phyloP scores from a whole-genome alignment of 2,888 invertebrate species.

The Pollenia amentaria region DNA sequence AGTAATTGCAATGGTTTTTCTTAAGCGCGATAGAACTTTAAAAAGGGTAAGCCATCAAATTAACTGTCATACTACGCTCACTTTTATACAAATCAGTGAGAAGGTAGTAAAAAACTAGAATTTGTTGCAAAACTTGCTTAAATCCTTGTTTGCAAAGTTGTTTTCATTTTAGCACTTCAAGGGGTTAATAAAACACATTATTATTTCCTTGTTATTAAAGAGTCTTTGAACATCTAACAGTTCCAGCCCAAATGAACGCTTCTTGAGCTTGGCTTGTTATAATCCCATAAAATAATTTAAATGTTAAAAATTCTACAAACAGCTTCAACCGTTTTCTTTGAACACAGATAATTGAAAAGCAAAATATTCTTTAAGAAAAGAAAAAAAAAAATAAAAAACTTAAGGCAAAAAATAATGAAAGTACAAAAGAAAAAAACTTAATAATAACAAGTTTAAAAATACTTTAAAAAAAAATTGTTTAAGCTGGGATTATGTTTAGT shows the following conservation, averaged over 20 bases:
- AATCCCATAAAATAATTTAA: slow-evolving; percentile 50
- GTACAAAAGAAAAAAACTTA: neutral
- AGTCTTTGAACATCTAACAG: slow-evolving; percentile 21
- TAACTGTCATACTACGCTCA: too few species aligned
- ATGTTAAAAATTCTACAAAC: slow-evolving; percentile 9
- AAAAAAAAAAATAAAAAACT: slow-evolving; percentile 9
- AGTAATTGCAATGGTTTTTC: too few species aligned
- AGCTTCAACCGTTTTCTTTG: slow-evolving; percentile 49
- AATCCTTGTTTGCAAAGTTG: too few species aligned
- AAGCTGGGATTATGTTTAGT: slow-evolving; percentile 11
- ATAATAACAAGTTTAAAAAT: slow-evolving; percentile 48
- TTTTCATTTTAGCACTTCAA: neutral
- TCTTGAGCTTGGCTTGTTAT: slow-evolving; percentile 17
- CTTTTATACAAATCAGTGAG: too few species aligned
- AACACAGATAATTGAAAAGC: neutral
- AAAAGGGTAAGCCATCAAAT: too few species aligned
- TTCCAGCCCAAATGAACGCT: slow-evolving; percentile 17
- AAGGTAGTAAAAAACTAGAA: too few species aligned
- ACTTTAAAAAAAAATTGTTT: slow-evolving; percentile 29
- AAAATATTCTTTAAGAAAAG: neutral
- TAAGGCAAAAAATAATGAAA: slow-evolving; percentile 2
- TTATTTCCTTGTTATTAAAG: slow-evolving; percentile 5
- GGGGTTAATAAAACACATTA: slow-evolving; percentile 49
- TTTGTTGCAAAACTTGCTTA: too few species aligned
- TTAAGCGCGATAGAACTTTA: too few species aligned